Evolutionary conservation across 2,888 invertebrate species (phyloP), one percentile per base, ranked within the genome.

Genomic region (Pyrochroa serraticornis): DNA sequence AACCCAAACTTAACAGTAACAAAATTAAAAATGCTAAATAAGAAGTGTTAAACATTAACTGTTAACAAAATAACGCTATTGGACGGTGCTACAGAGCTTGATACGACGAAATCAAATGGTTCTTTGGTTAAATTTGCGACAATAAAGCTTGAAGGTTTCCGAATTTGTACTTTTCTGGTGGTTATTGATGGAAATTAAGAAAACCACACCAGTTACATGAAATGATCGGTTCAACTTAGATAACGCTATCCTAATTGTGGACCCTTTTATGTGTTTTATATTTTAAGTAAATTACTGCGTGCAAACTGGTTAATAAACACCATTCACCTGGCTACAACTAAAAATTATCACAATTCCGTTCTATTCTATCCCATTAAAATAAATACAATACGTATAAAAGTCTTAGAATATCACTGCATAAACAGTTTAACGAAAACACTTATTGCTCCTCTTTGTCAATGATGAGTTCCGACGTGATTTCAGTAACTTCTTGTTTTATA

Each of bases 301-400:
- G 60, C 55, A 48, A 51, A 60, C 42, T 44, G 52, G 44, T 46
- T 58, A 52, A 50, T 48, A 47, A 55, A 47, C 56, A 60, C 60
- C 60, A 60, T 56, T 60, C 60, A 60, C 60, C 60, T 38, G 33
- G 50, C 59, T 59, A 60, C 50, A 50, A 54, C 50, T 50, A 56
- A 59, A 58, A 55, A 39, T 54, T 60, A 60, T 60, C 60, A 60
- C 60, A 60, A 55, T 60, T 60, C 56, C 52, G 56, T 59, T 32
- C 60, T 60, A 60, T 46, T 46, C 54, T 55, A 55, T 48, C 45
- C 50, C 49, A 49, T 50, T 56, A 41, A 36, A 50, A 56, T 56
- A 49, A 48, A 56, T 44, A 49, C 46, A 50, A 51, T 57, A 51
- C 51, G 49, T 56, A 56, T 51, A 57, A 57, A 57, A 57, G 57